phyloP scores from a whole-genome alignment of 2,797 vertebrate genomes.

The Rhinophrynus dorsalis region DNA sequence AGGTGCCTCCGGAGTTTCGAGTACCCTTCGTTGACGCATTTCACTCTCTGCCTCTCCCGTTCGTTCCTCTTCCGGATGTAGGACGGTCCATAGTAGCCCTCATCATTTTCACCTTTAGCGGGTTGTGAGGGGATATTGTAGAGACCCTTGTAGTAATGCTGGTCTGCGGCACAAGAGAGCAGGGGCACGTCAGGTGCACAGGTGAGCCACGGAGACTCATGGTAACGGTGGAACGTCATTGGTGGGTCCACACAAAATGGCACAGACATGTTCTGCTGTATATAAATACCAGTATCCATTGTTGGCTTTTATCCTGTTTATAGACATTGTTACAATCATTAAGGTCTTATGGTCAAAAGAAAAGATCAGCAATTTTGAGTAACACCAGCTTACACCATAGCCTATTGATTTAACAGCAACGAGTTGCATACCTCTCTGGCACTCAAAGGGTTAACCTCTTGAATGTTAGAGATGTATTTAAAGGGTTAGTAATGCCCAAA shows the following conservation, averaged over 20 bases:
- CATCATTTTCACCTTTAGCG: slow-evolving; percentile 53
- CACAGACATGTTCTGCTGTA: slow-evolving; percentile 56
- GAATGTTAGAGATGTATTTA: too few species aligned
- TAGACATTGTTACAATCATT: too few species aligned
- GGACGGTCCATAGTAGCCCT: slow-evolving; percentile 64
- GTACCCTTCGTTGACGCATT: slow-evolving; percentile 76
- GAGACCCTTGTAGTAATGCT: slow-evolving; percentile 56
- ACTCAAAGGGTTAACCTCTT: too few species aligned
- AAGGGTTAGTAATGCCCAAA: too few species aligned
- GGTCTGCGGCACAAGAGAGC: slow-evolving; percentile 59
- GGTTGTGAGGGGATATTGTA: slow-evolving; percentile 56
- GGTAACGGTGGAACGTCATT: slow-evolving; percentile 55
- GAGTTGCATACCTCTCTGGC: too few species aligned
- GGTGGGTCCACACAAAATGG: slow-evolving; percentile 61
- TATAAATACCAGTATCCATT: slow-evolving; percentile 57
- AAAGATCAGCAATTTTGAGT: too few species aligned
- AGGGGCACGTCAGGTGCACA: slow-evolving; percentile 62
- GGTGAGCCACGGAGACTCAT: slow-evolving; percentile 57
- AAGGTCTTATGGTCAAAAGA: too few species aligned
- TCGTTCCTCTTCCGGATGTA: slow-evolving; percentile 77
- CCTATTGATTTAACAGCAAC: too few species aligned
- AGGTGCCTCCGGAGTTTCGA: slow-evolving; percentile 71
- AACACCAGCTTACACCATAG: too few species aligned
- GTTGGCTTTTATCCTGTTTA: slow-evolving; percentile 46
- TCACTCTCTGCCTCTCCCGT: slow-evolving; percentile 74